phyloP scores from a whole-genome alignment of 1,140 invertebrate species.

The Homarus americanus region DNA sequence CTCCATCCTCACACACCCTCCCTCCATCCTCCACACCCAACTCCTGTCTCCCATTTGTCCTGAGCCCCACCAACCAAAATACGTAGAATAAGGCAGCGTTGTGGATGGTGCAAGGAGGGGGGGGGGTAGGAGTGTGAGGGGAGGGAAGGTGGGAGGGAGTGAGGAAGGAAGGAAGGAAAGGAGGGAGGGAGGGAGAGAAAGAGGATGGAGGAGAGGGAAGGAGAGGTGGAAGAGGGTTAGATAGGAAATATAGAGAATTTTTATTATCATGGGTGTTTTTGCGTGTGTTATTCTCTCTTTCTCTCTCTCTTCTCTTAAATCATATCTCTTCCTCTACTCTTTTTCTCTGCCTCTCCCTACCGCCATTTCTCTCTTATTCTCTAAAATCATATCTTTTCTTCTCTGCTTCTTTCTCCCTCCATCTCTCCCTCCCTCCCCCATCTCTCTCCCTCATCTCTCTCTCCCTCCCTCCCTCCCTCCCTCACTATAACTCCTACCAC shows the following conservation, averaged over 20 bases:
- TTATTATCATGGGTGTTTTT: no score
- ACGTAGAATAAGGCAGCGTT: not conserved
- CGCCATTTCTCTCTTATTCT: not conserved
- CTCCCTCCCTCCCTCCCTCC: no score
- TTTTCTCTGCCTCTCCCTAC: not conserved
- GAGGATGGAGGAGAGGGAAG: not conserved
- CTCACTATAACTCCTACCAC: no score
- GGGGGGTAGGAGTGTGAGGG: not conserved
- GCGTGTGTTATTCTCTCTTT: no score
- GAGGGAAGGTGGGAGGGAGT: not conserved
- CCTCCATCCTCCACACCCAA: not conserved
- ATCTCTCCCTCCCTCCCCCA: no score
- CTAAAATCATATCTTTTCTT: no score
- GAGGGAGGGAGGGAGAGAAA: not conserved
- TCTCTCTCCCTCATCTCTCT: no score
- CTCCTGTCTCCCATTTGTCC: conserved; percentile 10
- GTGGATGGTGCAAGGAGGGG: not conserved
- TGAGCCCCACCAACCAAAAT: not conserved
- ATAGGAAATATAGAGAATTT: no score
- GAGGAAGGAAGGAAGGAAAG: not conserved
- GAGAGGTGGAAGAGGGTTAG: not conserved
- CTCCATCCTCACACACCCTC: not conserved
- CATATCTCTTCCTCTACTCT: no score
- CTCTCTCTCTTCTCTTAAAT: no score
- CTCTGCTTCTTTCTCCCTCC: no score